These are phyloP conservation scores for Geopemphigus sp. DNA, from an alignment of 1,140 invertebrate species.

Conservation along the genomic window DNA sequence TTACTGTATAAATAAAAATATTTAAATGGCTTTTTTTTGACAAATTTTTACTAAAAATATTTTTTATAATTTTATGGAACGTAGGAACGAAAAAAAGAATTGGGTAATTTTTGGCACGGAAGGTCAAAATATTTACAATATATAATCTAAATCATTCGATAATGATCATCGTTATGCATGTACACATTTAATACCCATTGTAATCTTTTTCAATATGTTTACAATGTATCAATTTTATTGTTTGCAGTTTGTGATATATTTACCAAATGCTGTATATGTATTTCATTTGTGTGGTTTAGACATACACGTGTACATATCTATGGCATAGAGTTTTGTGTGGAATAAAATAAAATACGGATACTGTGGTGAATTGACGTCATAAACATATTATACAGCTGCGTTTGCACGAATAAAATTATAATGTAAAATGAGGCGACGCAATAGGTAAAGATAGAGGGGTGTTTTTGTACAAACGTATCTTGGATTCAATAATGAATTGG, in stretches of 20 bases:
- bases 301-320: not conserved
- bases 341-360: not conserved
- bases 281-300: slow-evolving; percentile 1
- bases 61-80: too few species aligned
- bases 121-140: too few species aligned
- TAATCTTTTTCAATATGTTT: too few species aligned
- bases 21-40: too few species aligned
- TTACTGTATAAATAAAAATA: too few species aligned
- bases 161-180: not conserved
- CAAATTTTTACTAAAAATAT: too few species aligned
- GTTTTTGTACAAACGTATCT: slow-evolving; percentile 17
- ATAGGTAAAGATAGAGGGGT: not conserved
- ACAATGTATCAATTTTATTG: not conserved
- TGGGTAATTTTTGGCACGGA: too few species aligned
- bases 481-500: not conserved
- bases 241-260: not conserved
- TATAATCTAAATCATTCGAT: not conserved
- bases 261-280: slow-evolving; percentile 8
- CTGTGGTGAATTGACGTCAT: too few species aligned
- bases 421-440: not conserved
- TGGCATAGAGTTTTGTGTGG: too few species aligned
- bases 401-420: not conserved
- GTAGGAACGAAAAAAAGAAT: too few species aligned
- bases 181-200: too few species aligned
- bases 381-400: too few species aligned